Evolutionary conservation across 2,888 invertebrate species (phyloP).

Genomic region (Drymonia ruficornis): DNA sequence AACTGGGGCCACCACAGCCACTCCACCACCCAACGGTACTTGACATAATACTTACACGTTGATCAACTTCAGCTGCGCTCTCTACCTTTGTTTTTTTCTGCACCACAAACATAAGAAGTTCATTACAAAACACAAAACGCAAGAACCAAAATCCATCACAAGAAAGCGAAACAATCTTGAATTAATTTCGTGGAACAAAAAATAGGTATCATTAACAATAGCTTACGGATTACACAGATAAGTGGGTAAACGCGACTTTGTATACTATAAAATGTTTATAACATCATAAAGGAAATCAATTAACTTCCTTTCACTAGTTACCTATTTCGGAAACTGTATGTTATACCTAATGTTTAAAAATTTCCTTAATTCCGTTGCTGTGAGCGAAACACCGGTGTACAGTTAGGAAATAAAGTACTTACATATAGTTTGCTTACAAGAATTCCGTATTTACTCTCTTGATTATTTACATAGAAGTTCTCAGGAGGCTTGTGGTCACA

Average conservation of each 20-base stretch:
- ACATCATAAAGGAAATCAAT: constrained; percentile 32
- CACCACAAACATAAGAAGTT: constrained; percentile 10
- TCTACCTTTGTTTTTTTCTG: constrained; percentile 21
- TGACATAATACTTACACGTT: constrained; percentile 39
- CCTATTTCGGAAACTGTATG: constrained; percentile 24
- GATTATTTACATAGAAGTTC: constrained; percentile 79
- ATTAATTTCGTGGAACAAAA: constrained; percentile 14
- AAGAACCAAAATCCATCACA: constrained; percentile 15
- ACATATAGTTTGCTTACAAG: constrained; percentile 58
- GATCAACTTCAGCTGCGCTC: constrained; percentile 31
- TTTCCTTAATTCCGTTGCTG: constrained; percentile 33
- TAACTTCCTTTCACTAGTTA: constrained; percentile 37
- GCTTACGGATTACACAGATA: constrained; percentile 25
- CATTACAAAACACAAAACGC: constrained; percentile 1
- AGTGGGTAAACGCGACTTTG: constrained; percentile 28
- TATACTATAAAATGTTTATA: constrained; percentile 15
- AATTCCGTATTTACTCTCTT: constrained; percentile 75
- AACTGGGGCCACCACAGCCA: constrained; percentile 46
- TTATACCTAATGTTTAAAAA: constrained; percentile 24
- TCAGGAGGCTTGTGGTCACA: constrained; percentile 72
- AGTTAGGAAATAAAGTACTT: constrained; percentile 59
- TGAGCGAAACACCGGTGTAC: constrained; percentile 46
- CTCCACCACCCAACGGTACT: constrained; percentile 55
- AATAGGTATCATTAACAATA: constrained; percentile 18
- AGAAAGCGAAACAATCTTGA: constrained; percentile 31